Conservation (phyloP, 2,888 invertebrate species). For the Peribatodes rhomboidaria region DNA sequence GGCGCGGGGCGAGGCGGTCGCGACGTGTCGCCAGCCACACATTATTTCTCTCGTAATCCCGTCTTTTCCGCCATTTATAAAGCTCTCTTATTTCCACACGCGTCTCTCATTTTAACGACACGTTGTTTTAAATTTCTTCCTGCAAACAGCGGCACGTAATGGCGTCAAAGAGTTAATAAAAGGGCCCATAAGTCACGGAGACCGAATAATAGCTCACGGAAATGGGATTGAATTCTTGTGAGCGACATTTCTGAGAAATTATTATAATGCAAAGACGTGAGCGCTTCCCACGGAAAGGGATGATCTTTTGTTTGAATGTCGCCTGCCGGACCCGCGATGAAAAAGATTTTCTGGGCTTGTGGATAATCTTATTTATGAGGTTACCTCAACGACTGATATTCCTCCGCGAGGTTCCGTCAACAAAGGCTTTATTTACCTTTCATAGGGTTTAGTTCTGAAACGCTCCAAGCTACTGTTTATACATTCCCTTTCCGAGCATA, state of each 20-base stretch:
- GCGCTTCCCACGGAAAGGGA: constrained; percentile 49
- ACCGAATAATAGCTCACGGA: constrained; percentile 44
- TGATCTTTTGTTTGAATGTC: constrained; percentile 57
- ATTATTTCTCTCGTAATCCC: constrained; percentile 58
- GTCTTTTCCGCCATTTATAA: constrained; percentile 59
- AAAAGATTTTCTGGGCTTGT: constrained; percentile 47
- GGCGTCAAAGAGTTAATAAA: constrained; percentile 53
- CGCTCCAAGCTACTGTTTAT: constrained; percentile 11
- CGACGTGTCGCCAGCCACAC: constrained; percentile 51
- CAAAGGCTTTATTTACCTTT: constrained; percentile 37
- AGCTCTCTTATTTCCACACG: constrained; percentile 51
- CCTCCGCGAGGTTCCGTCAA: constrained; percentile 39
- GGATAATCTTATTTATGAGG: constrained; percentile 57
- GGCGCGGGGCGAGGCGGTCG: constrained; percentile 39
- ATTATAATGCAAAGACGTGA: constrained; percentile 51
- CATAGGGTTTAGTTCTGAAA: constrained; percentile 16
- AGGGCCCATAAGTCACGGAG: constrained; percentile 51
- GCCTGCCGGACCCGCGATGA: constrained; percentile 34
- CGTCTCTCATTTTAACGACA: constrained; percentile 31
- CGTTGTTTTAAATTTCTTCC: constrained; percentile 58
- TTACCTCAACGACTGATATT: constrained; percentile 49
- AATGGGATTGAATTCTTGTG: constrained; percentile 51
- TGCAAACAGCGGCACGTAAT: constrained; percentile 34
- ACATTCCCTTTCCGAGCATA: constrained; percentile 11
- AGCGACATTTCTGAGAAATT: constrained; percentile 52